Base-by-base conservation (phyloP, 2,888 invertebrate genomes). In the Morpho deidamia region DNA sequence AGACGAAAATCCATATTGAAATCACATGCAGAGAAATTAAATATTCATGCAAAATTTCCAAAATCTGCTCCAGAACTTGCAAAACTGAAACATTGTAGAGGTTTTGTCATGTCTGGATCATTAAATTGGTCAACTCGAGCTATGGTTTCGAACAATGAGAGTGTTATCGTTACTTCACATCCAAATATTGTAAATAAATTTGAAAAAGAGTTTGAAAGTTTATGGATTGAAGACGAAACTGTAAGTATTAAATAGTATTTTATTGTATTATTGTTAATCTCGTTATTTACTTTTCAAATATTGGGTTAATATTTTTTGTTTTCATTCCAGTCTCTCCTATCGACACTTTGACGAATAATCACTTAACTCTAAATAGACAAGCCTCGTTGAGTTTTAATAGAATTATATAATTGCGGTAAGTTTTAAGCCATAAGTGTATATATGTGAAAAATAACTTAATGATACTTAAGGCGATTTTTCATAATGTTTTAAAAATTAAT, bases 71-170 rank as follows among this genome's bases (percentile, higher is more conserved):
- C 75, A 63, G 63, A 59, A 59, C 58, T 64, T 45, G 38, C 53
- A n/a, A 84, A 79, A 67, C 59, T 58, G 5, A 85, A 78, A 58
- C 65, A 62, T 49, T 58, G 68, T 1, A 83, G 73, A 67, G 83
- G 87, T 53, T 85, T 93, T 46, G 77, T 95, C 10, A 90, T 95
- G 69, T 92, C 91, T 58, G 95, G 95, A 39, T 95, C 95, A 44
- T 90, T 94, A 57, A 95, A 95, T 75, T 95, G 95, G 95, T 95
- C 95, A 1, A 89, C 91, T 58, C 91, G 92, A 65, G 95, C 93
- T 1, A 91, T 94, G 73, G 90, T 91, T 56, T 92, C 93, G 10
- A 95, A 95, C 74, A 91, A 91, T 68, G 95, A 95, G 73, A 93
- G 93, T 71, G 83, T 95, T 7, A 74, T 94, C 11, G 90, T 95